These are phyloP conservation scores for Halocaridina rubra DNA, from an alignment of 2,888 invertebrate species.

Conservation along the genomic window DNA sequence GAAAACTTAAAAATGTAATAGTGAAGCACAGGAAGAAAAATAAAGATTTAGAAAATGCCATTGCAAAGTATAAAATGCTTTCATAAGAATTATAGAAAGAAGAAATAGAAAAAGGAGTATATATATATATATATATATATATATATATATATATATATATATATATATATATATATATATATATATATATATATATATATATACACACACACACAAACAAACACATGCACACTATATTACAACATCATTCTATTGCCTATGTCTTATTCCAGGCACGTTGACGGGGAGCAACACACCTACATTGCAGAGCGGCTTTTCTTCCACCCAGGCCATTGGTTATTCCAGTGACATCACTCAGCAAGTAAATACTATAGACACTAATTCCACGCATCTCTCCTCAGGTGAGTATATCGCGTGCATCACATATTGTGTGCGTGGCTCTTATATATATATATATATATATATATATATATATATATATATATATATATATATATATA, in stretches of 20 bases:
- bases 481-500: no score
- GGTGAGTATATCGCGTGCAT: neutral
- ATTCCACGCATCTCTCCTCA: constrained; percentile 35
- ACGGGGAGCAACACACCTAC: constrained; percentile 37
- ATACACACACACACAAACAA: neutral
- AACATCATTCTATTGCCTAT: no score
- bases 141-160: neutral
- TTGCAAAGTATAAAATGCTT: neutral
- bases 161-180: neutral
- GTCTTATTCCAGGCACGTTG: constrained; percentile 38
- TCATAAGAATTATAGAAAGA: neutral
- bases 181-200: neutral
- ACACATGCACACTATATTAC: no score
- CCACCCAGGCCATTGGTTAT: constrained; percentile 41
- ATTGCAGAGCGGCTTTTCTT: constrained; percentile 43
- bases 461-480: neutral
- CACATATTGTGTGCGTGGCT: neutral
- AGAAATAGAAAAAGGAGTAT: neutral
- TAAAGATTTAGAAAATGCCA: no score
- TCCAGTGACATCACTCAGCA: constrained; percentile 37
- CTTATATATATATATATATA: neutral
- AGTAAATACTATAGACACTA: constrained; percentile 33
- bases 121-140: neutral
- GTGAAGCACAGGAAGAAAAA: no score
- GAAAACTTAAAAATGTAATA: no score